These are phyloP conservation scores for Ips typographus DNA, from an alignment of 1,140 invertebrate species.

Conservation along the genomic window DNA sequence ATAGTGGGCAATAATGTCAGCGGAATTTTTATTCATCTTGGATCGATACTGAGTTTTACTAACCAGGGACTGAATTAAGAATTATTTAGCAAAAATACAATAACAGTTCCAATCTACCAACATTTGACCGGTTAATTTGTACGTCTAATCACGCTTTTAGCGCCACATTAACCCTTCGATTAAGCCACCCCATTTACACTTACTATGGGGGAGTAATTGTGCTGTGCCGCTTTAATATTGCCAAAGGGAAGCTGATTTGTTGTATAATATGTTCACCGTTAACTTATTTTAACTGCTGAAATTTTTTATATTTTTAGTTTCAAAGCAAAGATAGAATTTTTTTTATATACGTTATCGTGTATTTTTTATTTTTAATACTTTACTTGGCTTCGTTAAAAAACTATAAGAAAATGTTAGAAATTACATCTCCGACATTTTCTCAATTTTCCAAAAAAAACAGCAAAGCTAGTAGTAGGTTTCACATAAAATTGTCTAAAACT, in stretches of 20 bases:
- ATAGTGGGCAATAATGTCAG: conserved; percentile 12
- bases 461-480: too few relatives aligned
- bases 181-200: conserved; percentile 30
- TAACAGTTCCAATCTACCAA: background rate
- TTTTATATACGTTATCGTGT: too few relatives aligned
- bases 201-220: conserved; percentile 22
- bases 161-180: conserved; percentile 35
- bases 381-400: too few relatives aligned
- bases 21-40: background rate
- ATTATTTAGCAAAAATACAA: background rate
- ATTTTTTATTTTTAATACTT: too few relatives aligned
- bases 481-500: too few relatives aligned
- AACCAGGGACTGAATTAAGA: background rate
- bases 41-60: background rate
- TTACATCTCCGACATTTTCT: too few relatives aligned
- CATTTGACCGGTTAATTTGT: conserved; percentile 24
- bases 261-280: too few relatives aligned
- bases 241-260: background rate
- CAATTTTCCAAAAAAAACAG: too few relatives aligned
- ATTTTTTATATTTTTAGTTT: too few relatives aligned
- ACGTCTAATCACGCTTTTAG: conserved; percentile 34
- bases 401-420: too few relatives aligned
- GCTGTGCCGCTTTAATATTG: background rate
- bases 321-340: too few relatives aligned
- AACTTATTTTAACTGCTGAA: too few relatives aligned